A percentile compares a stretch with the other conserved stretches of the same genome.
phyloP scores from a whole-genome alignment of 2,797 vertebrate genomes.

The Esox lucius region DNA sequence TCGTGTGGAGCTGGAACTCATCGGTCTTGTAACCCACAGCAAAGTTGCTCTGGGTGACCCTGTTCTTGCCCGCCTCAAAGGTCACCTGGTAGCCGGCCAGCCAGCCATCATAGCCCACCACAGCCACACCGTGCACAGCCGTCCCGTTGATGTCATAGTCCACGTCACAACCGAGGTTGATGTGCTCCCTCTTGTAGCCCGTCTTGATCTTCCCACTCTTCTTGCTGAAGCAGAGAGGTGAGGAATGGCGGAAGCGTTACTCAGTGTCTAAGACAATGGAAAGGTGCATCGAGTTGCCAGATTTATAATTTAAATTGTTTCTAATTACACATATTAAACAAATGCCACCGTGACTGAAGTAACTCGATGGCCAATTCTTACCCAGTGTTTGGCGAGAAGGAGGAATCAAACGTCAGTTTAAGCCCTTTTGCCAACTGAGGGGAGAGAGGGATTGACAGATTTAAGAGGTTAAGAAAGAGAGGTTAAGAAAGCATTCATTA shows the following conservation, averaged over 20 bases:
- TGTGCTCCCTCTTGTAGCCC: conserved; percentile 89
- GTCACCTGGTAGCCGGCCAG: conserved; percentile 96
- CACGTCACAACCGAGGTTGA: conserved; percentile 93
- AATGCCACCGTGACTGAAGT: not conserved
- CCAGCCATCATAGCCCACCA: conserved; percentile 94
- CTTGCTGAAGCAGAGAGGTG: conserved; percentile 74
- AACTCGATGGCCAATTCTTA: conserved; percentile 44
- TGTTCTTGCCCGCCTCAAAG: conserved; percentile 90
- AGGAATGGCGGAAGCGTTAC: not conserved
- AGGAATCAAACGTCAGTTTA: conserved; percentile 95
- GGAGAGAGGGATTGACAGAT: conserved; percentile 40
- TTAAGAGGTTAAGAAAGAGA: not conserved
- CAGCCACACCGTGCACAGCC: conserved; percentile 84
- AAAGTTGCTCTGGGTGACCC: conserved; percentile 96
- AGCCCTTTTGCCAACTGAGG: conserved; percentile 87
- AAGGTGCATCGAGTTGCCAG: not conserved
- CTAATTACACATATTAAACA: not conserved
- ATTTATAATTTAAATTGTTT: not conserved
- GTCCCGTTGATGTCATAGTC: conserved; percentile 95
- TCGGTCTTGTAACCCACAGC: conserved; percentile 95
- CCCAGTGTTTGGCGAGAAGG: conserved; percentile 98
- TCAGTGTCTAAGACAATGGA: not conserved
- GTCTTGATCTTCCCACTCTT: conserved; percentile 95
- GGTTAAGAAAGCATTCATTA: not conserved
- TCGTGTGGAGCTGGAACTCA: conserved; percentile 97